phyloP scores from a whole-genome alignment of 2,888 invertebrate genomes.

The Panorpa germanica region DNA sequence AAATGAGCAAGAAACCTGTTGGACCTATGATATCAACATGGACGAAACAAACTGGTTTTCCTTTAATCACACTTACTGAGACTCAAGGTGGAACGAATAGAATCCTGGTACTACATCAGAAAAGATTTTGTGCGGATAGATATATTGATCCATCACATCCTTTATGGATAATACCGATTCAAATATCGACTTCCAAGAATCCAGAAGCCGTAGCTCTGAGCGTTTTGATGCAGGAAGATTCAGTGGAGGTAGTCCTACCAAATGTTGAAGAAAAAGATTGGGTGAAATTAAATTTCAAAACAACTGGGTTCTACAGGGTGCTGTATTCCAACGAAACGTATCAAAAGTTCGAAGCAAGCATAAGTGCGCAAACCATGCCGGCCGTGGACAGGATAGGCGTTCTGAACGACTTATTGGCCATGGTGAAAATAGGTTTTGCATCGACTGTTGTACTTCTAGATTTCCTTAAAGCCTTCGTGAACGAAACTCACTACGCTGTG shows the following conservation, averaged over 20 bases:
- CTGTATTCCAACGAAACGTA: constrained; percentile 63
- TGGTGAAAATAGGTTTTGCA: constrained; percentile 68
- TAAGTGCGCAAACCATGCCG: constrained; percentile 58
- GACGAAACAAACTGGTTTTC: constrained; percentile 93
- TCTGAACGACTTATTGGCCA: constrained; percentile 80
- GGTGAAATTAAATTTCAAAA: constrained; percentile 83
- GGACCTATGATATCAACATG: constrained; percentile 87
- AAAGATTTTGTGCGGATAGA: constrained; percentile 79
- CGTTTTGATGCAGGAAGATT: constrained; percentile 42
- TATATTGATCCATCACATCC: constrained; percentile 35
- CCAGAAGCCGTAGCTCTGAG: constrained; percentile 35
- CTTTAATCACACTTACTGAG: constrained; percentile 40
- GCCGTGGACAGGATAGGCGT: constrained; percentile 80
- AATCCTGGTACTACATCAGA: constrained; percentile 54
- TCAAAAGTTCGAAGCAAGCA: constrained; percentile 56
- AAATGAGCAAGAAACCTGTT: constrained; percentile 79
- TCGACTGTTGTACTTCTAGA: constrained; percentile 69
- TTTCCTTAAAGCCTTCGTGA: constrained; percentile 66
- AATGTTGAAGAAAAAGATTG: constrained; percentile 54
- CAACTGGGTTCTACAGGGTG: constrained; percentile 81
- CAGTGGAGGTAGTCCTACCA: constrained; percentile 48
- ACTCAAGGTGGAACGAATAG: constrained; percentile 40
- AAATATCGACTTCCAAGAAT: constrained; percentile 54
- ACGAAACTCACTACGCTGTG: constrained; percentile 83
- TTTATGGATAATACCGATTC: constrained; percentile 80